Percentiles rank a stretch among this genome's conserved stretches.
Evolutionary conservation across 2,113 vertebrate genomes (phyloP).

Genomic region (Lycaon pictus): DNA sequence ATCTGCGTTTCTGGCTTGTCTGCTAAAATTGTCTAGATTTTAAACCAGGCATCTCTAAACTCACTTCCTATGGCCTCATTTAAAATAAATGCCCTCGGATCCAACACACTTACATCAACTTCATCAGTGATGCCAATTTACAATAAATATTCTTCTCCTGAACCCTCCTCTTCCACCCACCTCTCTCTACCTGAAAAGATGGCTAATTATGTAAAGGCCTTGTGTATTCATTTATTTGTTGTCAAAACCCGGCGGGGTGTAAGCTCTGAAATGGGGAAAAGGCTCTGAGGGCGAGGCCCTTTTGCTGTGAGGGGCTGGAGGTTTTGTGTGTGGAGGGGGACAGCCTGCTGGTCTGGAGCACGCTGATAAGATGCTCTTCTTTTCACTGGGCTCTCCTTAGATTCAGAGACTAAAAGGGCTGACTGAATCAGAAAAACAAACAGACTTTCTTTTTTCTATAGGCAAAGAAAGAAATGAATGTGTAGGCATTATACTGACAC

Average conservation of each 20-base stretch:
- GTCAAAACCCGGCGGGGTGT: conserved; percentile 81
- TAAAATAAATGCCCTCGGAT: conserved; percentile 76
- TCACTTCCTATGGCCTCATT: conserved; percentile 66
- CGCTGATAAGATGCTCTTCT: conserved; percentile 96
- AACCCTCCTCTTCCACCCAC: conserved; percentile 41
- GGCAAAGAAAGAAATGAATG: conserved; percentile 89
- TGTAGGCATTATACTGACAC: conserved; percentile 87
- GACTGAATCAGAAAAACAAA: conserved; percentile 91
- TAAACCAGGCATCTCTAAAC: not conserved
- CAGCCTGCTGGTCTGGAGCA: conserved; percentile 92
- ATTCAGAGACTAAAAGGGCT: conserved; percentile 88
- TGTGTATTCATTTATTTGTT: conserved; percentile 83
- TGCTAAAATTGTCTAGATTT: conserved; percentile 8
- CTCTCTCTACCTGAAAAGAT: conserved; percentile 76
- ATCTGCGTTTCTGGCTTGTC: not conserved
- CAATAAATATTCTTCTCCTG: conserved; percentile 51
- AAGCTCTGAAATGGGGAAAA: conserved; percentile 82
- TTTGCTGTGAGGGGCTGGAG: conserved; percentile 89
- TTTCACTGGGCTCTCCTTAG: conserved; percentile 87
- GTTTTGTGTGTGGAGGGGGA: conserved; percentile 92
- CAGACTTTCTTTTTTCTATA: conserved; percentile 86
- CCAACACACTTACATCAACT: conserved; percentile 67
- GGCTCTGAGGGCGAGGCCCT: conserved; percentile 90
- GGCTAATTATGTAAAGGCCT: conserved; percentile 82
- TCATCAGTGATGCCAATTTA: conserved; percentile 75